A percentile compares a stretch with the other conserved stretches of the same genome.
These are phyloP conservation scores for Hozukius guyotensis DNA, from an alignment of 2,797 vertebrate genomes.

Conservation along the genomic window DNA sequence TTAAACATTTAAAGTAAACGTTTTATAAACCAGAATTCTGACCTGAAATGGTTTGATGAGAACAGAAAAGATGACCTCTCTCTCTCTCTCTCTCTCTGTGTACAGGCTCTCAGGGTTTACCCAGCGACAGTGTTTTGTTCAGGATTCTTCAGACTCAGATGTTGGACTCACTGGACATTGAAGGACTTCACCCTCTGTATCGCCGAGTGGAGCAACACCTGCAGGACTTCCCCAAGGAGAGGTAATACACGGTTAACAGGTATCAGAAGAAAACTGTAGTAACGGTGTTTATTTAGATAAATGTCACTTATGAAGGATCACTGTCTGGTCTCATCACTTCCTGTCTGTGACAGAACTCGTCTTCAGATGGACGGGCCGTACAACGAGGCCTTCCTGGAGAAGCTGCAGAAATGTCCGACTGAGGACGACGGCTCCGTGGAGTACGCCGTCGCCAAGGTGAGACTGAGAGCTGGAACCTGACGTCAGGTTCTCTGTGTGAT, in stretches of 20 bases:
- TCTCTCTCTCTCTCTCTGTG: background rate
- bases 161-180: conserved; percentile 95
- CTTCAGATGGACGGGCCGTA: conserved; percentile 96
- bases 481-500: background rate
- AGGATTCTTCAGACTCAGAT: conserved; percentile 95
- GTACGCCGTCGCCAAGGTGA: conserved; percentile 91
- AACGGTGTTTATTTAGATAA: too few relatives aligned
- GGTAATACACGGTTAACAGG: conserved; percentile 71
- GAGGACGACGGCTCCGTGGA: conserved; percentile 94
- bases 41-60: background rate
- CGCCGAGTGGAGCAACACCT: conserved; percentile 91
- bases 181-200: conserved; percentile 94
- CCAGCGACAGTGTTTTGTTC: conserved; percentile 90
- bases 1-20: background rate
- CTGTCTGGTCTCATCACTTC: background rate
- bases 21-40: background rate
- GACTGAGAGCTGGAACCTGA: background rate
- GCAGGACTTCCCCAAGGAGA: conserved; percentile 93
- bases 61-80: background rate
- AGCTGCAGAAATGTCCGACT: conserved; percentile 87
- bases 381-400: conserved; percentile 90
- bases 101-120: conserved; percentile 90
- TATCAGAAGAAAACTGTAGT: background rate
- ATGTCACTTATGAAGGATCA: background rate
- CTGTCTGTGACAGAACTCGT: conserved; percentile 78